Evolutionary conservation across 2,797 vertebrate genomes (phyloP), one percentile per base, ranked within the genome.

Genomic region (Morelia viridis): DNA sequence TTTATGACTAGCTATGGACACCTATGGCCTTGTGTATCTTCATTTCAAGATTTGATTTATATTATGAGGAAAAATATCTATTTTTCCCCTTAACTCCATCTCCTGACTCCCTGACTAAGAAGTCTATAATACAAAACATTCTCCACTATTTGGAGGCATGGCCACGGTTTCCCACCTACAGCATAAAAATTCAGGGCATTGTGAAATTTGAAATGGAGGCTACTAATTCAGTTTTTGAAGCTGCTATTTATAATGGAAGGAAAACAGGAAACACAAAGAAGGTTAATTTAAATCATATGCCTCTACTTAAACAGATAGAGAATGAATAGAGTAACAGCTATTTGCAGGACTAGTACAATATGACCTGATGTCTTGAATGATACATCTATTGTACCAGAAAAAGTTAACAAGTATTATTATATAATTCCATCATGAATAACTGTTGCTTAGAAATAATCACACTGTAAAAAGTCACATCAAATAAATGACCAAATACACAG

Each of bases 381-480:
- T 91, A 35, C 46, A 86, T 93, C 92, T 94, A 35, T 94, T 92
- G 93, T 94, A 92, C 26, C 5, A 95, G 92, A 96, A 96, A 96
- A 94, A 93, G 95, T 94, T 91, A 85, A 80, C 92, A 95, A 95
- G 61, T 94, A 93, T 92, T 57, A 94, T 53, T 90, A 94, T 76
- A 96, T 95, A 95, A 96, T 90, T 91, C 90, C 95, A 83, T 93
- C 87, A 96, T 96, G 94, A 97, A 95, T 97, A 97, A 96, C 96
- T 95, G 93, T 92, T 97, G 96, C 93, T 96, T 96, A 95, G 96
- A 97, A 97, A 95, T 96, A 97, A 94, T 96, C 93, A 94, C 53
- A 89, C 94, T 97, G 96, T 96, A 97, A 97, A 90, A 97, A 96
- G 93, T 96, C 96, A 90, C 92, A 93, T 17, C 92, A 95, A 91